Evolutionary conservation across 92 coral and sea anemone genomes (phyloP), one percentile per base, ranked within the genome.

Genomic region (Actinernus sp.): DNA sequence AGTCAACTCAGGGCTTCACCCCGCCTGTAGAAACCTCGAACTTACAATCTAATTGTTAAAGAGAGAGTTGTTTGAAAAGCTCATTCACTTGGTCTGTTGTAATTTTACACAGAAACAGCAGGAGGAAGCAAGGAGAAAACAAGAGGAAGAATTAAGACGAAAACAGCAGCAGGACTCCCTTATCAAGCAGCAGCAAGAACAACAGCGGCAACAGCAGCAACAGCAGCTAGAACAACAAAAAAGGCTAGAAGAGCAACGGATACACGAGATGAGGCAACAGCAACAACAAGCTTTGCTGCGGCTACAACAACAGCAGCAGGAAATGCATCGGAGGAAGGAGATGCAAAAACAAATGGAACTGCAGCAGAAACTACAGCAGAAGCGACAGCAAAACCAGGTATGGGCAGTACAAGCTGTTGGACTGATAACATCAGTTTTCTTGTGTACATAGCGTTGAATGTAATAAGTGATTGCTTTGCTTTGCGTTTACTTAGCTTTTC

Each of bases 291-390:
- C 92, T 3, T 76, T 83, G 31, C 45, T 57, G 11, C 63, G 92
- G 49, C 76, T 90, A 12, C 92, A 85, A 33, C 92, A 90, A 16
- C 92, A 85, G 47, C 92, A 90, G 34, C 89, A 85, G 25, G 97
- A 90, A 56, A 41, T 81, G 19, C 79, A 74, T 51, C 60, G 89
- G 52, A 88, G 93, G 75, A 90, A 85, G 33, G 95, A 88, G 47
- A 28, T 70, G 33, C 86, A 90, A 39, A 57, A 72, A 2, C 92
- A 89, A 38, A 59, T 65, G 62, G 96, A 84, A 48, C 27, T 89
- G 12, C 96, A 89, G 31, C 97, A 85, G 66, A 90, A 81, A 38
- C 73, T 90, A 24, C 97, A 90, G 9, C 97, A 90, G 47, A 90
- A 90, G 61, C 86, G 97, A 38, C 88, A 75, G 10, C 91, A 89